Base-by-base conservation (phyloP, 2,888 invertebrate species). In the Tortrix viridana region DNA sequence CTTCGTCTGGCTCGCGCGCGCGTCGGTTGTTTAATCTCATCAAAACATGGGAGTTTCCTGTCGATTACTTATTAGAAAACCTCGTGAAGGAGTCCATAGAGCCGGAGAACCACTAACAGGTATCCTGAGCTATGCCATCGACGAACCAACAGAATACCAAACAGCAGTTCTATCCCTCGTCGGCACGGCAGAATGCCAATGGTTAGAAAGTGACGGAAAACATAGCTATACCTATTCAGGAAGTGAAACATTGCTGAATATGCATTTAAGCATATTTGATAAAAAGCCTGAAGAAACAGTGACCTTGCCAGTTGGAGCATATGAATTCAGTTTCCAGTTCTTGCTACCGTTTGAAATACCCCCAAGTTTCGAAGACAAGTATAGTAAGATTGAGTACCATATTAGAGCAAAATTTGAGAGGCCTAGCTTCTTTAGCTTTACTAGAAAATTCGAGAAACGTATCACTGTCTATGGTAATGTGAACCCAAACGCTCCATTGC, bases 341-440 rank as follows among this genome's bases (percentile, higher is more conserved):
- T 7, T 47, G 16, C 23, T 54, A 16, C 60, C 60, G 19, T 75
- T 78, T 12, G 76, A 81, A 32, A 49, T 69, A 5, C 69, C 70
- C 14, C 78, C 80, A 49, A 69, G 57, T 61, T 81, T 82, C 19
- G 12, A 47, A 53, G 54, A 47, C 16, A 62, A 77, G 2, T 56
- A 56, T 1, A 77, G 80, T 22, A 50, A 65, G 0, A 81, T 82
- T 7, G 66, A 61, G 14, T 82, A 82, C 50, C 73, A 79, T 41
- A 65, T 82, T n/a, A 72, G 74, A 0, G 77, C 80, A 26, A 78
- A 75, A 68, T 81, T 82, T 18, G 73, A 79, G 23, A 75, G 67
- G 57, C 70, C 75, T 0, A 79, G 79, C 1, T 65, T 78, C 48
- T 75, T 82, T 5, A 59, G 67, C 38, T 73, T 74, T 3, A 62